phyloP scores from a whole-genome alignment of 2,888 invertebrate genomes.

The Nesidiocoris tenuis region DNA sequence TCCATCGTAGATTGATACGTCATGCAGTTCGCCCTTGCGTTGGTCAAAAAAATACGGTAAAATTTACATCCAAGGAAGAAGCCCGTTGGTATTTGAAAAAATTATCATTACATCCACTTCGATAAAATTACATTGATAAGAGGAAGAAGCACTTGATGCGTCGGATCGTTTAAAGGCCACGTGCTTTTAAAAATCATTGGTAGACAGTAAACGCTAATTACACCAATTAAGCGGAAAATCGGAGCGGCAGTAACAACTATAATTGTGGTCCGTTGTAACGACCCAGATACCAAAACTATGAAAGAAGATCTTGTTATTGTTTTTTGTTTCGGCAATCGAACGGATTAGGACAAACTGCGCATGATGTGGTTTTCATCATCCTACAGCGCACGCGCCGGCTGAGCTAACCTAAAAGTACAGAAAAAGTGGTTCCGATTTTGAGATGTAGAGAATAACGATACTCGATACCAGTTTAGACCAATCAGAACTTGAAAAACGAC shows the following conservation, averaged over 20 bases:
- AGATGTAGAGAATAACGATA: no score
- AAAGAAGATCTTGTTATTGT: no score
- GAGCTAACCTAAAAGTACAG: no score
- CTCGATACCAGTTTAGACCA: no score
- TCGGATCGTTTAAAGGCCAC: slow-evolving; percentile 28
- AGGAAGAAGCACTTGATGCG: slow-evolving; percentile 25
- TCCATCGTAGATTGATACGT: slow-evolving; percentile 7
- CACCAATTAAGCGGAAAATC: slow-evolving; percentile 12
- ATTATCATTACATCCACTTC: slow-evolving; percentile 4
- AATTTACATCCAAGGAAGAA: slow-evolving; percentile 4
- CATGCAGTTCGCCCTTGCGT: not conserved
- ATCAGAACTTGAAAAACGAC: no score
- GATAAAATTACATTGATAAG: slow-evolving; percentile 11
- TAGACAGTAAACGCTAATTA: not conserved
- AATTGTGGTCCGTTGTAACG: not conserved
- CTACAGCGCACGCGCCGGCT: no score
- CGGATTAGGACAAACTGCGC: no score
- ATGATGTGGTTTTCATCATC: no score
- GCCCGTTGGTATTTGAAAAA: not conserved
- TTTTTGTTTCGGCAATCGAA: no score
- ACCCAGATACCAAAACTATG: not conserved
- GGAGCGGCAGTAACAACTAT: not conserved
- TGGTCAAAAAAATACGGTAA: not conserved
- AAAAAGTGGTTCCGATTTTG: no score
- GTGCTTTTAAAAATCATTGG: slow-evolving; percentile 16